Conservation (phyloP, 2,888 invertebrate genomes). For the Amphimallon solstitiale region DNA sequence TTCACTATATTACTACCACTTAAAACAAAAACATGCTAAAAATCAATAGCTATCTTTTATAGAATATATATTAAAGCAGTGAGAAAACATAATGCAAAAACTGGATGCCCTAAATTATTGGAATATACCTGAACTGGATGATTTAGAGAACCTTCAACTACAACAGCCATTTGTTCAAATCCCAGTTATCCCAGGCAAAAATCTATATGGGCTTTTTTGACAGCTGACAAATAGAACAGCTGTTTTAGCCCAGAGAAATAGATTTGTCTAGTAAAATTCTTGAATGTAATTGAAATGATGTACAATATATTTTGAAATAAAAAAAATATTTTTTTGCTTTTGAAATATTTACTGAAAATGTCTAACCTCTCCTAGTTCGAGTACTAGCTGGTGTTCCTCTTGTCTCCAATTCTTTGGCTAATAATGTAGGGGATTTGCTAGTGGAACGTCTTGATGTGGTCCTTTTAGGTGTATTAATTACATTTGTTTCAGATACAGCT, state of each 20-base stretch:
- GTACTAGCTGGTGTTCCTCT: conserved; percentile 23
- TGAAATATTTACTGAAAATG: not conserved
- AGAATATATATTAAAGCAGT: conserved; percentile 1
- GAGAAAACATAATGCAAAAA: not conserved
- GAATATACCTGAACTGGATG: conserved; percentile 22
- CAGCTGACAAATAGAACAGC: conserved; percentile 32
- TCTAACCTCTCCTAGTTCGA: conserved; percentile 39
- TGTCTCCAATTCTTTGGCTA: not conserved
- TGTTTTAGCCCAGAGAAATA: conserved; percentile 19
- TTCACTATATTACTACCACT: not conserved
- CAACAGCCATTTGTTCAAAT: not conserved
- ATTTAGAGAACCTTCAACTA: not conserved
- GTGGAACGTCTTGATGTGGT: conserved; percentile 30
- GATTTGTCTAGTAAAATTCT: not conserved
- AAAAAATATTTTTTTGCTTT: not conserved
- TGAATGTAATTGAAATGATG: not conserved
- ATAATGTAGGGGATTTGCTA: conserved; percentile 42
- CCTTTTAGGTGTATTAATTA: not conserved
- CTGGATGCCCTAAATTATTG: not conserved
- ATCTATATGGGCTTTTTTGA: conserved; percentile 12
- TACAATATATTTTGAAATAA: not conserved
- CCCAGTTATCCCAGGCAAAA: conserved; percentile 4
- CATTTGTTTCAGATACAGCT: not conserved
- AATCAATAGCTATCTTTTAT: not conserved
- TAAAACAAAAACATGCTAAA: not conserved